These are phyloP conservation scores for Sebastes hopkinsi DNA, from an alignment of 2,797 vertebrate genomes.

Conservation along the genomic window DNA sequence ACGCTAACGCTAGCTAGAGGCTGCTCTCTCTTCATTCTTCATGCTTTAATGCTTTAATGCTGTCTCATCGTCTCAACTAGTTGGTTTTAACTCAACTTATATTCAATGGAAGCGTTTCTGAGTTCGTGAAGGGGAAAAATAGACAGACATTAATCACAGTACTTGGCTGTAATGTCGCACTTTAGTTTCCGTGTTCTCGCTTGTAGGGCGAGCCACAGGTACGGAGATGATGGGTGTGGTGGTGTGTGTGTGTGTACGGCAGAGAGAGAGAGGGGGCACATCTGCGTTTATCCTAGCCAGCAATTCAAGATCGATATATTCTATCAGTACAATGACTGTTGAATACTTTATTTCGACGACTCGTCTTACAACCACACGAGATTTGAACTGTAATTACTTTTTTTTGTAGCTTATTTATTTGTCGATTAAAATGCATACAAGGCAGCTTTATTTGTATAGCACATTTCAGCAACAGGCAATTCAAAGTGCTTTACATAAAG, in stretches of 20 bases:
- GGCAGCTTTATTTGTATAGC: too few relatives aligned
- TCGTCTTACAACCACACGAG: rapidly evolving
- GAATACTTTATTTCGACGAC: neutral
- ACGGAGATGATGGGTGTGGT: constrained; percentile 78
- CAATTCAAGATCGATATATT: neutral
- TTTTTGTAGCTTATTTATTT: neutral
- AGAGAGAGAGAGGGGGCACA: neutral
- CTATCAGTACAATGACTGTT: neutral
- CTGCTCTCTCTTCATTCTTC: neutral
- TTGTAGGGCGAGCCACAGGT: constrained; percentile 64
- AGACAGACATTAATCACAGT: neutral
- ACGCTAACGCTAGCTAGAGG: too few relatives aligned
- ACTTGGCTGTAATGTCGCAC: neutral
- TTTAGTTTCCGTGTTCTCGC: constrained; percentile 24
- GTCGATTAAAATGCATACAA: neutral
- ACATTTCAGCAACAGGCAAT: too few relatives aligned
- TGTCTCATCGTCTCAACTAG: neutral
- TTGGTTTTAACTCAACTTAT: neutral
- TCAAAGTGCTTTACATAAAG: too few relatives aligned
- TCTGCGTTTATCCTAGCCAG: neutral
- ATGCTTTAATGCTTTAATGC: neutral
- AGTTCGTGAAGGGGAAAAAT: rapidly evolving
- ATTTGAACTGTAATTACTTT: neutral
- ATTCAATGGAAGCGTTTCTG: neutral
- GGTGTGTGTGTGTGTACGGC: neutral